phyloP scores from a whole-genome alignment of 2,888 invertebrate genomes.

The Spilosoma lubricipeda region DNA sequence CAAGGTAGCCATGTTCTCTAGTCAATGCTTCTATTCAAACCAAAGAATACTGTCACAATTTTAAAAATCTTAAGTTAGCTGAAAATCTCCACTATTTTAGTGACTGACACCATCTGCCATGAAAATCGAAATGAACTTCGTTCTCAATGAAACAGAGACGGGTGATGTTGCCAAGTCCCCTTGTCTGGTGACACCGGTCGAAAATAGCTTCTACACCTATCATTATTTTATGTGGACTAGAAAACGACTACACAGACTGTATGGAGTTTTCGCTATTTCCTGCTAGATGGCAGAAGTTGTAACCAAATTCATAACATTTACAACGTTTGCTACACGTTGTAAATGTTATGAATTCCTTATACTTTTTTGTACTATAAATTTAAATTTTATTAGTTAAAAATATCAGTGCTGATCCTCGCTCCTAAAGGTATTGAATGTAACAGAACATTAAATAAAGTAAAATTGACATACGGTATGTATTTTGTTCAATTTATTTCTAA shows the following conservation, averaged over 20 bases:
- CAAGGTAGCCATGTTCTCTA: slow-evolving; percentile 15
- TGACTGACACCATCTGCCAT: slow-evolving; percentile 56
- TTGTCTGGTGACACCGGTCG: slow-evolving; percentile 69
- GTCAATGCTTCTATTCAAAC: not conserved
- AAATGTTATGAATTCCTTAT: no score
- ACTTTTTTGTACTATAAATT: no score
- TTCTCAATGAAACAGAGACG: slow-evolving; percentile 69
- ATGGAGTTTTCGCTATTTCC: slow-evolving; percentile 64
- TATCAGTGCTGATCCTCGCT: not conserved
- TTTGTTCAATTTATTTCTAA: not conserved
- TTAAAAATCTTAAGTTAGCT: slow-evolving; percentile 6
- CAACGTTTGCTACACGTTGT: not conserved
- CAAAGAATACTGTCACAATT: not conserved
- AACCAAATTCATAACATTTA: slow-evolving; percentile 8
- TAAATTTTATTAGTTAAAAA: not conserved
- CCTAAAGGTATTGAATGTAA: not conserved
- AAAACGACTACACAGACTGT: slow-evolving; percentile 46
- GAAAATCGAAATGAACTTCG: slow-evolving; percentile 72
- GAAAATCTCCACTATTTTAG: slow-evolving; percentile 30
- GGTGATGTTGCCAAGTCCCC: slow-evolving; percentile 76
- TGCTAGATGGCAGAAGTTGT: slow-evolving; percentile 70
- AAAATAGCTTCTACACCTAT: slow-evolving; percentile 70
- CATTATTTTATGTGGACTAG: slow-evolving; percentile 53
- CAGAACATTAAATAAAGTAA: not conserved
- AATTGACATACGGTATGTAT: not conserved